Conservation (phyloP, 92 coral and sea anemone genomes). For the Porites cylindrica region DNA sequence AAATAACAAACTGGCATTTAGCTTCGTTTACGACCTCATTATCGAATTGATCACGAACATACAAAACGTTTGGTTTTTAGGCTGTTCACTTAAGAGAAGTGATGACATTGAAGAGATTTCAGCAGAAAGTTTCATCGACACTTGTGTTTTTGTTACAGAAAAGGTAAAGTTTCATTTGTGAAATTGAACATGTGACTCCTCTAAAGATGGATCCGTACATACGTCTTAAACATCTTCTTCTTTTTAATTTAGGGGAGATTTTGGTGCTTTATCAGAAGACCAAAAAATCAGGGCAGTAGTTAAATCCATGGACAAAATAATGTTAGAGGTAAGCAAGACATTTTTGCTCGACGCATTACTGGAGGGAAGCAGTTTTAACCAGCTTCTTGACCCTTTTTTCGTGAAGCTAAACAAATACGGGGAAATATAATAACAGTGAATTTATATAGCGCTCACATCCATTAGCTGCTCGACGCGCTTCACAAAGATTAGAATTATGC, state of each 20-base stretch:
- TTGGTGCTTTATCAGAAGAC: slow-evolving; percentile 72
- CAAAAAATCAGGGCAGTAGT: slow-evolving; percentile 79
- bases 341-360: too few relatives aligned
- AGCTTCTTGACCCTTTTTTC: too few relatives aligned
- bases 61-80: slow-evolving; percentile 36
- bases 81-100: slow-evolving; percentile 90
- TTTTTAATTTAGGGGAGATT: slow-evolving; percentile 74
- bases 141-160: slow-evolving; percentile 85
- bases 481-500: too few relatives aligned
- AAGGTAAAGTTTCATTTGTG: slow-evolving; percentile 56
- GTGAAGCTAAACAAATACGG: too few relatives aligned
- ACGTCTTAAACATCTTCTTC: too few relatives aligned
- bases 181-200: neutral
- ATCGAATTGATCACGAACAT: neutral
- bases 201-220: too few relatives aligned
- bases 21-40: too few relatives aligned
- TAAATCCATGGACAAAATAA: slow-evolving; percentile 74
- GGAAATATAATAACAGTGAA: too few relatives aligned
- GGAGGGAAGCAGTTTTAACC: too few relatives aligned
- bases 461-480: too few relatives aligned
- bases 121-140: slow-evolving; percentile 82
- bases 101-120: slow-evolving; percentile 81
- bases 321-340: slow-evolving; percentile 68
- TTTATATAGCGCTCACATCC: too few relatives aligned
- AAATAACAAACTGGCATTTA: too few relatives aligned